Base-by-base conservation (phyloP, 2,888 invertebrate genomes). In the Bembecia ichneumoniformis region DNA sequence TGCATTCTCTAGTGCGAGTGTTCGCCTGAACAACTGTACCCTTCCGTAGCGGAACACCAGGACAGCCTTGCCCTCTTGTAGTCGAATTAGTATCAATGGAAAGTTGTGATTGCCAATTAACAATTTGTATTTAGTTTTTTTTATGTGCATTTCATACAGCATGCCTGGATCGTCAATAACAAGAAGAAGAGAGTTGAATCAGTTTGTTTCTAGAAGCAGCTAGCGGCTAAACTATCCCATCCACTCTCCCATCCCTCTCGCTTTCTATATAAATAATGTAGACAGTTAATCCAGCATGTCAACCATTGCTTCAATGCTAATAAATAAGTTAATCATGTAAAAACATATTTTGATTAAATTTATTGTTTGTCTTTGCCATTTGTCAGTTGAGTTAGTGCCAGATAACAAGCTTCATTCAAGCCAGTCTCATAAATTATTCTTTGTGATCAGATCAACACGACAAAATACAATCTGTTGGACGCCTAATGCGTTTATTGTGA, bases 101-200 rank as follows among this genome's bases (percentile, higher is more conserved):
- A 28, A 5, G 7, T 28, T 28, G 28, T 28, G 28, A 28, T 9
- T 28, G 2, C 9, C 28, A 28, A 28, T 28, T 28, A 28, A 28
- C 28, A 28, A 9, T 28, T 28, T 28, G 28, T 28, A 28, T 28
- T 28, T 28, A 28, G 70, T 77, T 82, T 82, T 80, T 77, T 77
- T 70, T 70, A 76, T 82, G 77, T 71, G 67, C 68, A 28, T 28
- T 28, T 28, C 28, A 28, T 28, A 28, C 75, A 77, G 84, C 84
- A 83, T 84, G 84, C 64, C 72, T 71, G 76, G 74, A 73, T 62
- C 68, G 76, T 75, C 71, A 70, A 71, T 75, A 73, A 74, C 74
- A 57, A 63, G 78, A 79, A 76, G 77, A 77, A 57, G 59, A 70
- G 64, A 70, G 66, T 69, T 66, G 61, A 63, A 58, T 58, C 60